Evolutionary conservation across 2,888 invertebrate genomes (phyloP), one percentile per base, ranked within the genome.

Genomic region (Axea sp.): DNA sequence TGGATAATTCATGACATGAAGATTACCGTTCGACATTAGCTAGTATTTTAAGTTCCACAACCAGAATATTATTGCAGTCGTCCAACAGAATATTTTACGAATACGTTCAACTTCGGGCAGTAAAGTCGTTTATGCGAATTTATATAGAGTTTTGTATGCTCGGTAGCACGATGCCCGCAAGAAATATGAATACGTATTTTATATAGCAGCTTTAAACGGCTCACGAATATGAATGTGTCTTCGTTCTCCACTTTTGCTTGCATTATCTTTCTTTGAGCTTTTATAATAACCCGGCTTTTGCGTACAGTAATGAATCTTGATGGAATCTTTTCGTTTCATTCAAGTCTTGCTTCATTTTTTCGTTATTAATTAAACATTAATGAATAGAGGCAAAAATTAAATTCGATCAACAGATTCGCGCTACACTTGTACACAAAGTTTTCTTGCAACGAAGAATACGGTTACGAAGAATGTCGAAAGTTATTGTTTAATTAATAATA

Each of bases 91-190:
- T 65, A 62, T 39, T 68, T 65, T 72, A 64, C 31, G 49, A 67
- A 73, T 64, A 71, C 76, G 77, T 79, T 80, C 77, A 81, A 78
- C 77, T 80, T 72, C 26, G 24, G 59, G 72, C 60, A 74, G 77
- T 80, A 80, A 83, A 81, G 80, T 60, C 77, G 80, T 82, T 83
- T 79, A 81, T 78, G 80, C 75, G 80, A 80, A 81, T 82, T 79
- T 83, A 81, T 80, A 81, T 78, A 76, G 74, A 74, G 76, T 78
- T 78, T 76, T 74, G 75, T 77, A 75, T 77, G 76, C 76, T 64
- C 26, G 31, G 53, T 47, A 60, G 68, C 41, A 53, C 72, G 62
- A 53, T 71, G 57, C 57, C 73, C 28, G 60, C 69, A 65, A 79
- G 79, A 81, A 80, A 78, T 80, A 81, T 79, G 79, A 79, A 81